Conservation (phyloP, 30 jellyfish, hydroid and myxozoan species). For the Morbakka virulenta region DNA sequence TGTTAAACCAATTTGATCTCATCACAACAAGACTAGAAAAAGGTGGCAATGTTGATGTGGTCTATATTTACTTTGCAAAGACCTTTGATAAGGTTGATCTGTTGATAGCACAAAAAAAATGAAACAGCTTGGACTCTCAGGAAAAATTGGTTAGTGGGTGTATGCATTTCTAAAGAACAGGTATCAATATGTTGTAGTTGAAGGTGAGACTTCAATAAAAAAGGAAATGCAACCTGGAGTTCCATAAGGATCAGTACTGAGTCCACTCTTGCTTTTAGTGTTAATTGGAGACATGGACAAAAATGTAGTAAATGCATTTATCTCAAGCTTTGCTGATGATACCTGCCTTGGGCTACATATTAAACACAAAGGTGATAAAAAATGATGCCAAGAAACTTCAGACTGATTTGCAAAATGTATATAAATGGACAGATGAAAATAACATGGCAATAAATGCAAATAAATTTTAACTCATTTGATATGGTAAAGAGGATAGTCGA, state of each 20-base stretch:
- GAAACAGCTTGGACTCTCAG: background rate
- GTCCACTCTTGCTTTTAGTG: conserved; percentile 1
- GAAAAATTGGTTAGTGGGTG: background rate
- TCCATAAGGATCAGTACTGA: background rate
- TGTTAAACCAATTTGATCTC: background rate
- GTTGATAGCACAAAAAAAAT: background rate
- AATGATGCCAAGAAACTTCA: background rate
- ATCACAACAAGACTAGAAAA: background rate
- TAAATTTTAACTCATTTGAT: background rate
- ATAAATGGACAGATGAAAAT: conserved; percentile 1
- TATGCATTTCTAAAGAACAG: conserved; percentile 10
- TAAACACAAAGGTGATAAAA: too few species aligned
- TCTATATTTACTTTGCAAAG: conserved; percentile 10
- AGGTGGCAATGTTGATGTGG: background rate
- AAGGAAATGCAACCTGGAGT: too few species aligned
- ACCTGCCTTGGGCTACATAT: background rate
- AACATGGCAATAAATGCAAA: background rate
- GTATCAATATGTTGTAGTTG: conserved; percentile 4
- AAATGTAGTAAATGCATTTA: background rate
- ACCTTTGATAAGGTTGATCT: conserved; percentile 12
- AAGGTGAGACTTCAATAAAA: conserved; percentile 3
- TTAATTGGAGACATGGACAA: conserved; percentile 2
- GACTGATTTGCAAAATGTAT: background rate
- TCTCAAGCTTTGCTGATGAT: conserved; percentile 20
- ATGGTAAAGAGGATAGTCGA: too few species aligned